Evolutionary conservation across 2,888 invertebrate species (phyloP).

Genomic region (Drosophila mayaguana): DNA sequence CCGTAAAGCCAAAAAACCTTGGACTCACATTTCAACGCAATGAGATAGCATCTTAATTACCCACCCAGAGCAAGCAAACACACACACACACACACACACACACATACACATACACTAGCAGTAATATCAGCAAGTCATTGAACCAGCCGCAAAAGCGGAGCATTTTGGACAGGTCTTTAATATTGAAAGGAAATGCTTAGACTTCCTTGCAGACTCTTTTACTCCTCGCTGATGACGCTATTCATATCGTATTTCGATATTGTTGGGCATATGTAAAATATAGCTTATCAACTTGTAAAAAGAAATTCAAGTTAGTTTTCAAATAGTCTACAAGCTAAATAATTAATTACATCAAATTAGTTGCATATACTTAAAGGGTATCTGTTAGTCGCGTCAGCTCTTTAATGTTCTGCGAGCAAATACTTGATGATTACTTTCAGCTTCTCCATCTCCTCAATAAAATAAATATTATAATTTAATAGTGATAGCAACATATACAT

Average conservation of each 20-base stretch:
- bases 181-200: constrained; percentile 45
- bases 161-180: constrained; percentile 54
- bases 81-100: neutral
- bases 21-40: constrained; percentile 58
- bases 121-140: constrained; percentile 51
- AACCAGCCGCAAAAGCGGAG: constrained; percentile 31
- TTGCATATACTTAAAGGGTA: too few relatives aligned
- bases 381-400: too few relatives aligned
- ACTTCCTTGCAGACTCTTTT: constrained; percentile 12
- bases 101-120: neutral
- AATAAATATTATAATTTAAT: too few relatives aligned
- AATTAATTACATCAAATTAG: too few relatives aligned
- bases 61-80: constrained; percentile 25
- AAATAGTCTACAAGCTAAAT: neutral
- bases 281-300: too few relatives aligned
- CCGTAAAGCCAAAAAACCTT: constrained; percentile 39
- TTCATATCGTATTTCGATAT: neutral
- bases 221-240: too few relatives aligned
- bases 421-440: too few relatives aligned
- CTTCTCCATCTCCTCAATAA: too few relatives aligned
- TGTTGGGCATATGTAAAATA: neutral
- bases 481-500: too few relatives aligned
- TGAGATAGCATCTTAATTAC: constrained; percentile 72
- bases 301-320: neutral
- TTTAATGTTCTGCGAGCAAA: too few relatives aligned